Percentiles rank a stretch among this genome's conserved stretches.
Conservation (phyloP, 2,888 invertebrate species). For the Hypomecis punctinalis region DNA sequence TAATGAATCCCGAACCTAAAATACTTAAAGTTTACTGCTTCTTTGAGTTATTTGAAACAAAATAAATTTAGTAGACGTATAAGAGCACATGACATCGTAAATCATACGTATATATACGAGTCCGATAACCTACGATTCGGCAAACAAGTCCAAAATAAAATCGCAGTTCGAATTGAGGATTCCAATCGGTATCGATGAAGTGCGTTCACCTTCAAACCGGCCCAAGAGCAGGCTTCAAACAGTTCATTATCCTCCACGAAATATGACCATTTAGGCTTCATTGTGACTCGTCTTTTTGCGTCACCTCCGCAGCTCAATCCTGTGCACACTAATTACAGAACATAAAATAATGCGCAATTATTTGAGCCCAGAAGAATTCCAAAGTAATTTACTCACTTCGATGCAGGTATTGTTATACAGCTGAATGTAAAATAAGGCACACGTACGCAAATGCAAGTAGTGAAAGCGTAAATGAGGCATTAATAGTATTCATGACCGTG, state of each 20-base stretch:
- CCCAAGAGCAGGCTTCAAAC: constrained; percentile 64
- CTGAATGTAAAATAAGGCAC: constrained; percentile 28
- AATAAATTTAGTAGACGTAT: constrained; percentile 34
- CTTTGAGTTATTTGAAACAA: constrained; percentile 30
- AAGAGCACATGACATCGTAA: constrained; percentile 63
- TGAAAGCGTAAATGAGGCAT: constrained; percentile 77
- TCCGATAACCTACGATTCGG: constrained; percentile 75
- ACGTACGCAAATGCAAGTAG: constrained; percentile 30
- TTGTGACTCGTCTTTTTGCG: constrained; percentile 50
- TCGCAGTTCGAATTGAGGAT: constrained; percentile 69
- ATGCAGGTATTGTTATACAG: constrained; percentile 12
- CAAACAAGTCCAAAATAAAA: constrained; percentile 75
- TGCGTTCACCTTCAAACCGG: constrained; percentile 82
- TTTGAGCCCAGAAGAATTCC: background rate
- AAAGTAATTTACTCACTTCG: background rate
- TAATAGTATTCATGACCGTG: constrained; percentile 68
- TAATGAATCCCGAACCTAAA: constrained; percentile 11
- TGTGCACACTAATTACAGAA: constrained; percentile 3
- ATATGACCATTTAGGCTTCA: constrained; percentile 63
- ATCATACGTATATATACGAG: constrained; percentile 59
- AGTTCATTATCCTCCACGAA: constrained; percentile 78
- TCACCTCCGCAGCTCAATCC: constrained; percentile 43
- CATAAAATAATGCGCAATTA: background rate
- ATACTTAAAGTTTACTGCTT: constrained; percentile 16
- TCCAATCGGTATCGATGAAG: constrained; percentile 68